Conservation (phyloP, 2,888 invertebrate species). For the Perizoma flavofasciatum region DNA sequence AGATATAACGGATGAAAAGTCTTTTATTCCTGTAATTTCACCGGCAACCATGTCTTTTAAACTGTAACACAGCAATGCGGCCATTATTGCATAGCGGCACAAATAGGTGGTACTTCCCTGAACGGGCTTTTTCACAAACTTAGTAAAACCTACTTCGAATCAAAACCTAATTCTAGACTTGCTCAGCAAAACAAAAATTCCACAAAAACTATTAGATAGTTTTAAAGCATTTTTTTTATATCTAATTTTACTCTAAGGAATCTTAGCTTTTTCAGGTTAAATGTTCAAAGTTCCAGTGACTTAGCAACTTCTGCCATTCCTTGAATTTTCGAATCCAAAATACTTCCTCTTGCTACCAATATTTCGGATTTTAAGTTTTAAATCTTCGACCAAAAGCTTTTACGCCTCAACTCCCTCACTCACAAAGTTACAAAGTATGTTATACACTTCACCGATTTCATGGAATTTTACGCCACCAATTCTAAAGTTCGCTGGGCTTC, state of each 20-base stretch:
- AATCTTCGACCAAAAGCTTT: constrained; percentile 27
- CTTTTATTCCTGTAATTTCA: too few relatives aligned
- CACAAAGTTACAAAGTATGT: constrained; percentile 30
- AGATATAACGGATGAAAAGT: too few relatives aligned
- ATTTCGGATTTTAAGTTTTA: constrained; percentile 16
- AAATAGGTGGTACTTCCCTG: too few relatives aligned
- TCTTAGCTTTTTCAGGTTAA: neutral
- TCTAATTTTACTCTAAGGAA: neutral
- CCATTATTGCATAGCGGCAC: too few relatives aligned
- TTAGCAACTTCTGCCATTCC: neutral
- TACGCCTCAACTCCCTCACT: constrained; percentile 27
- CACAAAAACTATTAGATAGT: too few relatives aligned
- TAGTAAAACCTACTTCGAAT: too few relatives aligned
- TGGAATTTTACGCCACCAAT: constrained; percentile 31
- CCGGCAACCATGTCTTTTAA: too few relatives aligned
- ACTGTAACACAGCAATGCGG: too few relatives aligned
- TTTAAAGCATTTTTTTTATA: too few relatives aligned
- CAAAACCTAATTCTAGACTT: too few relatives aligned
- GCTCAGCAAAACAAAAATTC: too few relatives aligned
- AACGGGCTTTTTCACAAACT: too few relatives aligned
- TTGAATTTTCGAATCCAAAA: neutral
- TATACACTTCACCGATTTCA: constrained; percentile 31
- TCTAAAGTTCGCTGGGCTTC: constrained; percentile 9
- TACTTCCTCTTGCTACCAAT: neutral
- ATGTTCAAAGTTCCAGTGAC: neutral